Evolutionary conservation across 2,888 invertebrate genomes (phyloP).

Genomic region (Microdon myrmicae): DNA sequence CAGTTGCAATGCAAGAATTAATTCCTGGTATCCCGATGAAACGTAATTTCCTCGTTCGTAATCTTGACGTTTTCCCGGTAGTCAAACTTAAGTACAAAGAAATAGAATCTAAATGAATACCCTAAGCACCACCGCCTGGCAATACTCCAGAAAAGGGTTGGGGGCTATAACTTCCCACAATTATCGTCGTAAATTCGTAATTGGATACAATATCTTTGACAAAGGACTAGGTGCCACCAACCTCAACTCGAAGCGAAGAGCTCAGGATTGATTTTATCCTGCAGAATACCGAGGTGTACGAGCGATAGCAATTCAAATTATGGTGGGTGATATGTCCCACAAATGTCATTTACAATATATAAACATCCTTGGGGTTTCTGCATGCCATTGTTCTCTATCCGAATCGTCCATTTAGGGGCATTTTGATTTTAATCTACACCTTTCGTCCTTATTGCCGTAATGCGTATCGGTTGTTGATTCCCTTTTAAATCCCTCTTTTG

Average conservation of each 20-base stretch:
- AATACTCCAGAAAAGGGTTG: slow-evolving; percentile 29
- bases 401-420: slow-evolving; percentile 26
- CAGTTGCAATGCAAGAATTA: slow-evolving; percentile 16
- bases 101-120: slow-evolving; percentile 28
- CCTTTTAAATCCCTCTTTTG: slow-evolving; percentile 31
- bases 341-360: no score
- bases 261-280: no score
- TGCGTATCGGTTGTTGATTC: slow-evolving; percentile 31
- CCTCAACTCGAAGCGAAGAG: no score
- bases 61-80: background rate
- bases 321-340: slow-evolving; percentile 25
- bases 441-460: background rate
- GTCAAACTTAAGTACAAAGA: no score
- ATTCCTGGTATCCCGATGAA: slow-evolving; percentile 39
- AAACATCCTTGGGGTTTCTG: no score
- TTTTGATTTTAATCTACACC: slow-evolving; percentile 23
- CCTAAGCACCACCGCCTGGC: slow-evolving; percentile 1
- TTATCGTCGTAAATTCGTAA: slow-evolving; percentile 29
- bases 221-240: no score
- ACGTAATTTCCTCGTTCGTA: slow-evolving; percentile 20
- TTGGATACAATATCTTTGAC: slow-evolving; percentile 10
- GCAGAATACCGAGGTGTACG: no score
- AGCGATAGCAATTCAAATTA: slow-evolving; percentile 19
- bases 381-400: slow-evolving; percentile 31
- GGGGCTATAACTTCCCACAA: slow-evolving; percentile 24